phyloP scores from a whole-genome alignment of 2,113 vertebrate species.

The Mesoclemmys tuberculata region DNA sequence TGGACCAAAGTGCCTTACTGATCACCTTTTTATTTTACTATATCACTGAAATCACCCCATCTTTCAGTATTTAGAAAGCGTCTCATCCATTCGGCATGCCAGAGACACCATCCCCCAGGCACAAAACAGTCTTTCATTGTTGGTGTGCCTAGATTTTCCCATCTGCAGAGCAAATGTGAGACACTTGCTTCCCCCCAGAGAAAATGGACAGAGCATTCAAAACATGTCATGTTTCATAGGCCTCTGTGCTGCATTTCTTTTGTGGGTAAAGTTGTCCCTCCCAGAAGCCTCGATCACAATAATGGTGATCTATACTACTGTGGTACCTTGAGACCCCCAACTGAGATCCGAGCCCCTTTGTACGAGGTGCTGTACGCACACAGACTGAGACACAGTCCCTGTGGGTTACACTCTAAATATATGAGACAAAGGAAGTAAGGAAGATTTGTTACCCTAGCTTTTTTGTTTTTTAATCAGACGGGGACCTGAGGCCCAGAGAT shows the following conservation, averaged over 20 bases:
- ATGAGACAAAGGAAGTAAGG: neutral
- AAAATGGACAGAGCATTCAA: neutral
- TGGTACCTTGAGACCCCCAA: neutral
- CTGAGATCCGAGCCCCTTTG: neutral
- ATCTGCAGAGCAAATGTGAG: neutral
- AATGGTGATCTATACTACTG: neutral
- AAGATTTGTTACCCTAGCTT: neutral
- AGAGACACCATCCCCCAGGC: neutral
- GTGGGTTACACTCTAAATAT: neutral
- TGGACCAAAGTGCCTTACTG: neutral
- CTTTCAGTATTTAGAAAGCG: neutral
- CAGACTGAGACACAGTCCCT: neutral
- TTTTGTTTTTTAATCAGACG: neutral
- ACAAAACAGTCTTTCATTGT: neutral
- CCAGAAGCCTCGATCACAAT: neutral
- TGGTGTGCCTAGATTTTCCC: neutral
- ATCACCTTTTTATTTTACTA: neutral
- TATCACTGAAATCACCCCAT: neutral
- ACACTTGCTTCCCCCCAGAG: neutral
- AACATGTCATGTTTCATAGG: neutral
- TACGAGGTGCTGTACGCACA: neutral
- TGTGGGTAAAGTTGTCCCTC: neutral
- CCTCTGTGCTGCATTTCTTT: neutral
- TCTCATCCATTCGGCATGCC: neutral
- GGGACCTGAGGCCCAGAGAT: neutral